These are phyloP conservation scores for Malurus cyaneus DNA, from an alignment of 2,113 vertebrate genomes.

Conservation along the genomic window DNA sequence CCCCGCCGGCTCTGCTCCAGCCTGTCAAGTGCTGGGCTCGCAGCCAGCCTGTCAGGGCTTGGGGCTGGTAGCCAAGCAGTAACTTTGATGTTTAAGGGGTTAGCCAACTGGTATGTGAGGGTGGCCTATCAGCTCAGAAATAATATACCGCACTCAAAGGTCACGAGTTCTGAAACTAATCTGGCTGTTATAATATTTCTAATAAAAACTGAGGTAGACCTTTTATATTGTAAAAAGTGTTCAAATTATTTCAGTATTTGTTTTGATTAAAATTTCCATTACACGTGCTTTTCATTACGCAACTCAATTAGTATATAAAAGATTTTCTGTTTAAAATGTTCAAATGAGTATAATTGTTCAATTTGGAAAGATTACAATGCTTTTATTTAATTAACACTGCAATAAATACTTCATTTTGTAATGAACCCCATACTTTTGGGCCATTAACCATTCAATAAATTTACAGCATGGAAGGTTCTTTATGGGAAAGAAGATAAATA, in stretches of 20 bases:
- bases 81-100: constrained; percentile 91
- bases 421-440: constrained; percentile 78
- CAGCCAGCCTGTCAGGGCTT: constrained; percentile 92
- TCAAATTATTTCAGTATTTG: constrained; percentile 77
- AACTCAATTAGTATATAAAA: constrained; percentile 83
- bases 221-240: constrained; percentile 74
- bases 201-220: constrained; percentile 76
- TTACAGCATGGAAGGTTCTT: constrained; percentile 78
- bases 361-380: constrained; percentile 85
- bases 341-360: constrained; percentile 88
- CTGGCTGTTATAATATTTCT: constrained; percentile 71
- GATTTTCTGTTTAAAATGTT: constrained; percentile 86
- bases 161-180: constrained; percentile 79
- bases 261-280: constrained; percentile 86
- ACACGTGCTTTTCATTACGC: constrained; percentile 82
- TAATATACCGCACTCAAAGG: constrained; percentile 78
- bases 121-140: constrained; percentile 86
- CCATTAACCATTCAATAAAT: constrained; percentile 82
- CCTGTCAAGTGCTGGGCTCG: constrained; percentile 84
- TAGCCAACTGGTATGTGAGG: constrained; percentile 88
- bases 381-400: constrained; percentile 88
- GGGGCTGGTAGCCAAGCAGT: constrained; percentile 88
- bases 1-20: constrained; percentile 84
- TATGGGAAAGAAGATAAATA: constrained; percentile 78
- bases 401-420: constrained; percentile 86